Percentiles rank a stretch among this genome's conserved stretches.
These are phyloP conservation scores for Heliconius ethilla DNA, from an alignment of 2,888 invertebrate species.

Conservation along the genomic window DNA sequence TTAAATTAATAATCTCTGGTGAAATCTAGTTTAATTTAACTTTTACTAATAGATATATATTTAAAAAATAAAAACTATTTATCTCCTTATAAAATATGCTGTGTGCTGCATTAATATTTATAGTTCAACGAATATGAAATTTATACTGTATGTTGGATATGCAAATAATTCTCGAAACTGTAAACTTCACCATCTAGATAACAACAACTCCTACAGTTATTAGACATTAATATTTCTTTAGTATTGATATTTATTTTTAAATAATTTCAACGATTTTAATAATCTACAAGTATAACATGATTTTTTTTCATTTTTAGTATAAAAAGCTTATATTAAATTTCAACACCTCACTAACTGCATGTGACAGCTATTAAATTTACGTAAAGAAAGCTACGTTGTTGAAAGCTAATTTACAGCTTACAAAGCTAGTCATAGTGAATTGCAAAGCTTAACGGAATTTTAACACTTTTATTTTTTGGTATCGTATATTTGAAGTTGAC, in stretches of 20 bases:
- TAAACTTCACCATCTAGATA: not conserved
- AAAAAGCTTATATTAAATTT: not conserved
- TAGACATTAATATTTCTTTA: no score
- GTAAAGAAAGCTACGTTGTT: not conserved
- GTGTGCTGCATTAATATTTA: not conserved
- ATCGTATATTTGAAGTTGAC: not conserved
- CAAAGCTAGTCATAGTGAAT: not conserved
- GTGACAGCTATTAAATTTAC: conserved; percentile 15
- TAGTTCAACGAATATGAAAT: not conserved
- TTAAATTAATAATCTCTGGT: no score
- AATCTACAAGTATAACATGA: not conserved
- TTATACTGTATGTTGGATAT: not conserved
- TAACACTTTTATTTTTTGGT: not conserved
- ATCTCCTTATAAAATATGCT: not conserved
- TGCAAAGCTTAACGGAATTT: not conserved
- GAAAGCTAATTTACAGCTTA: not conserved
- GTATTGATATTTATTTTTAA: no score
- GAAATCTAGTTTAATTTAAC: no score
- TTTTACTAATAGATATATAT: no score
- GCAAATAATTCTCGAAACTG: conserved; percentile 5
- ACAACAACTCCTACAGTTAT: not conserved
- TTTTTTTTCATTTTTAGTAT: not conserved
- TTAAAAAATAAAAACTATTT: no score
- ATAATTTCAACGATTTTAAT: not conserved
- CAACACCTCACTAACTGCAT: conserved; percentile 10